Evolutionary conservation across 2,888 invertebrate species (phyloP).

Genomic region (Hoplodrina blanda): DNA sequence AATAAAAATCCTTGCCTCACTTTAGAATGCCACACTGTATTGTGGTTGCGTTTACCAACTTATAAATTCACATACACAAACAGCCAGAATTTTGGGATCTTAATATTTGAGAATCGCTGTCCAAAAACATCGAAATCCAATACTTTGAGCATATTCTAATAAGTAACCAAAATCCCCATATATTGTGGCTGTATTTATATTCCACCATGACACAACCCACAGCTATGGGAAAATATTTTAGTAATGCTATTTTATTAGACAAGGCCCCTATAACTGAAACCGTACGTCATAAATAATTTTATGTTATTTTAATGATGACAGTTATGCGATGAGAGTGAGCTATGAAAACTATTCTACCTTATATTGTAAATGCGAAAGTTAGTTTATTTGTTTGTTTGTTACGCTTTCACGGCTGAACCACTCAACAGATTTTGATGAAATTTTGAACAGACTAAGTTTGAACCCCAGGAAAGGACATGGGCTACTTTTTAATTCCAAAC

Average conservation of each 20-base stretch:
- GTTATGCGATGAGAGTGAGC: conserved; percentile 25
- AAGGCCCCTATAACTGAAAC: conserved; percentile 46
- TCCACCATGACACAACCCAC: conserved; percentile 26
- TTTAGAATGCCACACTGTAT: too few relatives aligned
- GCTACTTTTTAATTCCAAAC: too few relatives aligned
- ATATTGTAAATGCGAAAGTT: too few relatives aligned
- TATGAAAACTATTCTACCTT: conserved; percentile 22
- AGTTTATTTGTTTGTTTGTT: too few relatives aligned
- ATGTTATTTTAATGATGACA: conserved; percentile 35
- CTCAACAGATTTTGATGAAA: too few relatives aligned
- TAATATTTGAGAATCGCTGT: conserved; percentile 7
- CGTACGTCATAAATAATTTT: conserved; percentile 49
- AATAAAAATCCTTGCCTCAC: too few relatives aligned
- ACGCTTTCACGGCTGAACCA: too few relatives aligned
- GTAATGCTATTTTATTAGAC: conserved; percentile 59
- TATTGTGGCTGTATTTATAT: conserved; percentile 15
- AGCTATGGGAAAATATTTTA: conserved; percentile 49
- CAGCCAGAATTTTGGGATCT: too few relatives aligned
- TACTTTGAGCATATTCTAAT: not conserved
- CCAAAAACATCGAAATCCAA: conserved; percentile 6
- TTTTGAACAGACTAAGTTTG: too few relatives aligned
- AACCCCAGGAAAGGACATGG: too few relatives aligned
- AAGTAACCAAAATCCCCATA: conserved; percentile 17
- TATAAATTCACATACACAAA: too few relatives aligned
- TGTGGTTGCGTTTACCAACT: too few relatives aligned